Conservation (phyloP, 2,113 vertebrate genomes). For the Centrocercus urophasianus region DNA sequence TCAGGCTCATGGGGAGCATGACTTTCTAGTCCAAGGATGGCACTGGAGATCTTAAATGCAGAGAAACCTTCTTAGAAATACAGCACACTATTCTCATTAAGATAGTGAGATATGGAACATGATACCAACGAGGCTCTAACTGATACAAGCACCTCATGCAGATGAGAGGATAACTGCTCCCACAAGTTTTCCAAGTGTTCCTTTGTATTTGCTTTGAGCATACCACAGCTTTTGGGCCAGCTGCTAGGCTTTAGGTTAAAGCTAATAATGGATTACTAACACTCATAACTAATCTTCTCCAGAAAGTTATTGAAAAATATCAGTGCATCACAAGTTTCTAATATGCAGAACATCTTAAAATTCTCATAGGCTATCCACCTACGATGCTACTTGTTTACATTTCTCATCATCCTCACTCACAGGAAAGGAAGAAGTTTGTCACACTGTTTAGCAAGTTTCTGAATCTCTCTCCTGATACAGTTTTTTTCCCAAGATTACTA, state of each 20-base stretch:
- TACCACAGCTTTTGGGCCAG: background rate
- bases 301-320: background rate
- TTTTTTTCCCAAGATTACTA: background rate
- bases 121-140: accelerated
- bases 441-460: background rate
- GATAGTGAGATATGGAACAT: background rate
- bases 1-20: background rate
- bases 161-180: accelerated
- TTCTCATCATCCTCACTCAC: background rate
- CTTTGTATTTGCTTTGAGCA: background rate
- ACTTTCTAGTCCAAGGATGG: background rate
- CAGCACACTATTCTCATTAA: background rate
- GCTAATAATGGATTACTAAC: background rate
- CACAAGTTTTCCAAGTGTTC: background rate
- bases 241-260: background rate
- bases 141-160: background rate
- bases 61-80: background rate
- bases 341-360: background rate
- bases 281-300: background rate
- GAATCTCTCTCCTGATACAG: background rate
- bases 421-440: background rate
- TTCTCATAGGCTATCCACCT: background rate
- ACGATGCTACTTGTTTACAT: background rate
- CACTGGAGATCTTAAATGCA: background rate
- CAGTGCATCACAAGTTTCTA: background rate